Evolutionary conservation across 1,140 invertebrate genomes (phyloP), one percentile per base, ranked within the genome.

Genomic region (Heliconius himera): DNA sequence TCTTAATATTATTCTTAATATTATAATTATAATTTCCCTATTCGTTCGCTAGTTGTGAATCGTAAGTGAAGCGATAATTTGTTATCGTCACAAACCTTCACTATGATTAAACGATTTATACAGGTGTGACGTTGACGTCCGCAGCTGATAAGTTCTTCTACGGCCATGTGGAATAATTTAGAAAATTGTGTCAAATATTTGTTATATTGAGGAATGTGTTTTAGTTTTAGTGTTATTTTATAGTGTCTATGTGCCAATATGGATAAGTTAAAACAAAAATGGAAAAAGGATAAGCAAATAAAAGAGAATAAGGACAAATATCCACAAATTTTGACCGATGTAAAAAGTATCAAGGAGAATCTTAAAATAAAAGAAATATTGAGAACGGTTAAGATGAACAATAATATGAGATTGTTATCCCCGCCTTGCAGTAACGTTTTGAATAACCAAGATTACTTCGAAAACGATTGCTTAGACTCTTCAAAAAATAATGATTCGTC

Each of bases 331-430:
- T 88, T 89, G 66, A 81, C 85, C 16, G 92, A 94, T 77, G 83
- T 92, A 0, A 94, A 92, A 82, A 88, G 85, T 70, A 87, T 94
- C 18, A 92, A 89, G 79, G 93, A 93, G 81, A 93, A 94, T 82
- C 74, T 94, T 3, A 93, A 93, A 87, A 92, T 94, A 54, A 93
- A 86, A 60, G 91, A 94, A 81, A 93, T 94, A 70, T 87, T 94
- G 56, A 83, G 91, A 82, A 92, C 87, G 41, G 92, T 94, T 0
- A 94, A 93, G 88, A 93, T 93, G 89, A 94, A 89, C 76, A 93
- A 87, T 71, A 93, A 90, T 79, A 91, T 90, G 88, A 80, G 90
- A 56, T 78, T 92, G 54, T 92, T 91, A 56, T 90, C 86, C 9
- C 90, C 90, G 18, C 84, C 86, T 36, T 88, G 90, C 11, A 91